A percentile compares a stretch with the other conserved stretches of the same genome.
These are phyloP conservation scores for Prinia subflava DNA, from an alignment of 2,113 vertebrate species.

Conservation along the genomic window DNA sequence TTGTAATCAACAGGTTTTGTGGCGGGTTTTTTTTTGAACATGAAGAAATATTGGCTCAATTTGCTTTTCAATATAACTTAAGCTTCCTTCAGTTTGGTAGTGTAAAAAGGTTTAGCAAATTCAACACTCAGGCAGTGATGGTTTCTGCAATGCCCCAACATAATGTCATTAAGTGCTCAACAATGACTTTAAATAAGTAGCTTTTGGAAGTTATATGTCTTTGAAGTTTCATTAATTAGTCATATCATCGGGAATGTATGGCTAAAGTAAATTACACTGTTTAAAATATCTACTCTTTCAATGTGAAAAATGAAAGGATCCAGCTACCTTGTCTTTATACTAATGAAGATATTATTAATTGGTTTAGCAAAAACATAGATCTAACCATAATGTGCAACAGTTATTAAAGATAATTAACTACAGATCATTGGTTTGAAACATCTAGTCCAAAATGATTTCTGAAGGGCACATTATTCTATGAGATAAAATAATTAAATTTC, in stretches of 20 bases:
- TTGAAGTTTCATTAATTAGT: conserved; percentile 86
- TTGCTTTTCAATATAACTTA: conserved; percentile 52
- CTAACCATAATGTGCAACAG: conserved; percentile 88
- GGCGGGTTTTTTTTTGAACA: not conserved
- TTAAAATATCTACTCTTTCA: conserved; percentile 86
- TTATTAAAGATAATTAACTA: conserved; percentile 90
- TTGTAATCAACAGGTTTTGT: conserved; percentile 65
- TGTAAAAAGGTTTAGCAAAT: conserved; percentile 69
- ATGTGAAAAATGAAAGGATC: conserved; percentile 85
- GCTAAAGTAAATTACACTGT: conserved; percentile 86
- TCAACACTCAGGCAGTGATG: conserved; percentile 56
- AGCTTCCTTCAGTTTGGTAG: conserved; percentile 45
- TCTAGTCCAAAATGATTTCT: conserved; percentile 88
- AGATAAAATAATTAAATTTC: conserved; percentile 90
- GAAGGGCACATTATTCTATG: conserved; percentile 86
- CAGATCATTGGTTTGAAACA: conserved; percentile 88
- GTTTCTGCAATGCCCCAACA: conserved; percentile 67
- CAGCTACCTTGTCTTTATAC: conserved; percentile 86
- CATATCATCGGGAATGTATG: conserved; percentile 80
- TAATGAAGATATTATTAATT: conserved; percentile 90
- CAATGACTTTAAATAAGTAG: conserved; percentile 81
- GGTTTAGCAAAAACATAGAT: conserved; percentile 89
- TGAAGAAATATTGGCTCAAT: conserved; percentile 60
- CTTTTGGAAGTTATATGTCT: conserved; percentile 82
- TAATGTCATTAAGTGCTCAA: conserved; percentile 78